Percentiles rank a stretch among this genome's conserved stretches.
Conservation (phyloP, 2,113 vertebrate species). For the Podilymbus podiceps region DNA sequence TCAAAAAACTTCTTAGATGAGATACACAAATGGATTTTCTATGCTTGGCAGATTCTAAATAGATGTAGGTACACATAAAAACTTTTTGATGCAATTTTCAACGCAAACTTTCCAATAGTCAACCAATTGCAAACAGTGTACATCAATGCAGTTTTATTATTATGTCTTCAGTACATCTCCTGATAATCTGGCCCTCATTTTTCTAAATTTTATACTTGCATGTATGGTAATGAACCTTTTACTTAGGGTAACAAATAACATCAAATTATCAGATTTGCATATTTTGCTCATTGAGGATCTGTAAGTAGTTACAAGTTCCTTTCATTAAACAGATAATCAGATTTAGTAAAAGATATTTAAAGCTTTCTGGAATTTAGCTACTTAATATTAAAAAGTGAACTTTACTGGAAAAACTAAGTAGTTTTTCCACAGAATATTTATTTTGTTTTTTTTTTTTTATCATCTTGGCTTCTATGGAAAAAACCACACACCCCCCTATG, state of each 20-base stretch:
- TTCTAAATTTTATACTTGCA: background rate
- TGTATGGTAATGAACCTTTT: background rate
- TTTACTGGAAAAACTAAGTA: background rate
- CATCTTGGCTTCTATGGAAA: background rate
- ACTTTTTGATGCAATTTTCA: background rate
- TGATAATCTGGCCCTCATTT: background rate
- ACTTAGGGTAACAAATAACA: background rate
- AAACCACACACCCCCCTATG: rapidly evolving
- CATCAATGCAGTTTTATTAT: background rate
- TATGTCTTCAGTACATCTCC: background rate
- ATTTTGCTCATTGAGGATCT: background rate
- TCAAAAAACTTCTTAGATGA: background rate
- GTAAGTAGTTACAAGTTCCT: background rate
- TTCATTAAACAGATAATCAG: background rate
- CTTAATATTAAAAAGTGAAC: background rate
- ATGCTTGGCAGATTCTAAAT: background rate
- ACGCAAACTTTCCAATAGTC: background rate
- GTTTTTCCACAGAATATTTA: background rate
- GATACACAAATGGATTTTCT: background rate
- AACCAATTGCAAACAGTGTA: background rate
- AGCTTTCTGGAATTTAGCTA: background rate
- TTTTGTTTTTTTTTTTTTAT: background rate
- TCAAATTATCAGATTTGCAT: background rate
- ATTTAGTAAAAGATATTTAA: background rate
- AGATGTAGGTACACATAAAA: background rate